Percentiles rank a stretch among this genome's conserved stretches.
Evolutionary conservation across 1,140 invertebrate genomes (phyloP).

Genomic region (Drosophila dunni): DNA sequence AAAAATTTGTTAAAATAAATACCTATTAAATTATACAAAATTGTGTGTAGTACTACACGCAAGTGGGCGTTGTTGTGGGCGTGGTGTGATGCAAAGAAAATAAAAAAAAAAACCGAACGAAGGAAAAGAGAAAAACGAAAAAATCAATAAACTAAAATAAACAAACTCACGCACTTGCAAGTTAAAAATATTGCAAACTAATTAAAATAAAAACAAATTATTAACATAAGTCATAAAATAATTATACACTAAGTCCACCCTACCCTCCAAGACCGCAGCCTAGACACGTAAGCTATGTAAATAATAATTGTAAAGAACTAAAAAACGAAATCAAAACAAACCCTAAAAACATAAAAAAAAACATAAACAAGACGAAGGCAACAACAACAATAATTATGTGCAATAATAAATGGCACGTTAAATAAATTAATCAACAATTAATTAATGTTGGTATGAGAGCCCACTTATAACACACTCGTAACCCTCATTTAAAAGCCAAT

Average conservation of each 20-base stretch:
- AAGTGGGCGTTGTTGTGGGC: conserved; percentile 43
- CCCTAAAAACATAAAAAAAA: conserved; percentile 51
- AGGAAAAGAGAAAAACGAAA: conserved; percentile 17
- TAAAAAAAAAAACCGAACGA: conserved; percentile 14
- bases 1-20: conserved; percentile 37
- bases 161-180: conserved; percentile 66
- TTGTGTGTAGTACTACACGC: too few relatives aligned
- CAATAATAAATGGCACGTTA: conserved; percentile 27
- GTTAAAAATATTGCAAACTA: conserved; percentile 48
- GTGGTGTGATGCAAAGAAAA: conserved; percentile 41
- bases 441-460: conserved; percentile 54
- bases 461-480: conserved; percentile 31
- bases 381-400: conserved; percentile 49
- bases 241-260: conserved; percentile 78
- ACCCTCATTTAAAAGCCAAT: conserved; percentile 31
- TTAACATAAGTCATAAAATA: conserved; percentile 74
- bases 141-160: conserved; percentile 72
- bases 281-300: conserved; percentile 77
- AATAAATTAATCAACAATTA: conserved; percentile 66
- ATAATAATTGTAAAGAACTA: conserved; percentile 73
- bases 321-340: conserved; percentile 41
- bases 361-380: conserved; percentile 37
- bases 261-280: conserved; percentile 75
- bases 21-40: conserved; percentile 23
- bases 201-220: conserved; percentile 71